Conservation (phyloP, 2,797 vertebrate genomes). For the Galagoides demidoff region DNA sequence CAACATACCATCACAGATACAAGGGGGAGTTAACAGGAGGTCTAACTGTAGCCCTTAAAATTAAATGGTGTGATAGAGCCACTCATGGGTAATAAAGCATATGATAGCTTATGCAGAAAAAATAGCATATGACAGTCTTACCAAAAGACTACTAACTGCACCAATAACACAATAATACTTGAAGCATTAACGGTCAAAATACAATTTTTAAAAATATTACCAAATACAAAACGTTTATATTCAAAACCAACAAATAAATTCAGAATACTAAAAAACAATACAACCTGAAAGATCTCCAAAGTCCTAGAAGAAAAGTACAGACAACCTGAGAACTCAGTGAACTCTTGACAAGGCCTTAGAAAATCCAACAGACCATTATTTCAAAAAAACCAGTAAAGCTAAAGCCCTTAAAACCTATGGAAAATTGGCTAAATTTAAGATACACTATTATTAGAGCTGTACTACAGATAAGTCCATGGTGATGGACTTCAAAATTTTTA, state of each 20-base stretch:
- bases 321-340: slow-evolving; percentile 62
- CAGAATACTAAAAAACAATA: slow-evolving; percentile 56
- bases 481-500: slow-evolving; percentile 25
- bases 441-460: neutral
- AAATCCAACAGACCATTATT: slow-evolving; percentile 43
- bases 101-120: neutral
- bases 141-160: slow-evolving; percentile 50
- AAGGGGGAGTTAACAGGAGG: slow-evolving; percentile 18
- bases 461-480: neutral
- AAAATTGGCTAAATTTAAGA: slow-evolving; percentile 53
- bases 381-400: slow-evolving; percentile 60
- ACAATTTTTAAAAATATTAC: neutral
- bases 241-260: slow-evolving; percentile 53
- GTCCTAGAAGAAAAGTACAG: slow-evolving; percentile 57
- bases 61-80: neutral
- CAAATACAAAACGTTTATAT: slow-evolving; percentile 62
- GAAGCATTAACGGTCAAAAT: slow-evolving; percentile 47
- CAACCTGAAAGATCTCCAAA: slow-evolving; percentile 44
- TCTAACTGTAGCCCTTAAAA: slow-evolving; percentile 53
- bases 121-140: neutral
- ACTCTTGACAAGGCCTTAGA: slow-evolving; percentile 59
- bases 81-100: neutral
- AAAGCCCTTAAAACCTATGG: slow-evolving; percentile 44
- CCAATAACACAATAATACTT: neutral
- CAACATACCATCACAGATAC: slow-evolving; percentile 40